Conservation (phyloP, 2,113 vertebrate genomes). For the Entelurus aequoreus region DNA sequence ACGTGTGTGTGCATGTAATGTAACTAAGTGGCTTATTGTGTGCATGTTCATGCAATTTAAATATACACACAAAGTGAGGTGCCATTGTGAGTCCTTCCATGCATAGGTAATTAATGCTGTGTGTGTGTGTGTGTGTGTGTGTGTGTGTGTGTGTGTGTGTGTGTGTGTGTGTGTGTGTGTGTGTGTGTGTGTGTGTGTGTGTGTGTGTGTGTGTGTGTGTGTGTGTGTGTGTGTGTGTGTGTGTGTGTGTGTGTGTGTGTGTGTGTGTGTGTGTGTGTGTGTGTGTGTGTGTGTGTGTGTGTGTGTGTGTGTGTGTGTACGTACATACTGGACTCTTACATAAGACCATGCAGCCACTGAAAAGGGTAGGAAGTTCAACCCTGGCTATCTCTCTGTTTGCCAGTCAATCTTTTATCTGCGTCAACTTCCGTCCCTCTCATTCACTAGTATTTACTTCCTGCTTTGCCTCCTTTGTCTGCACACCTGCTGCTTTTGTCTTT, state of each 20-base stretch:
- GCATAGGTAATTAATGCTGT: slow-evolving; percentile 55
- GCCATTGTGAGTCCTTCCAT: slow-evolving; percentile 45
- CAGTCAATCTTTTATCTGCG: slow-evolving; percentile 47
- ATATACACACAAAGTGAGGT: slow-evolving; percentile 6
- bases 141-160: slow-evolving; percentile 50
- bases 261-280: slow-evolving; percentile 35
- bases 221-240: too few relatives aligned
- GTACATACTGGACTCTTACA: slow-evolving; percentile 49
- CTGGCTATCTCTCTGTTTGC: slow-evolving; percentile 29
- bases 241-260: too few relatives aligned
- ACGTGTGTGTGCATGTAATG: slow-evolving; percentile 12
- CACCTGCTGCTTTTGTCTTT: slow-evolving; percentile 19
- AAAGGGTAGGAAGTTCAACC: slow-evolving; percentile 53
- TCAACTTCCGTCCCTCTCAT: slow-evolving; percentile 50
- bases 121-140: slow-evolving; percentile 9
- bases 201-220: too few relatives aligned
- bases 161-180: background rate
- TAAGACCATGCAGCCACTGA: slow-evolving; percentile 52
- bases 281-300: slow-evolving; percentile 32
- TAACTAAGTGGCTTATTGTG: slow-evolving; percentile 32
- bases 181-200: too few relatives aligned
- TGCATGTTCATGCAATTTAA: background rate
- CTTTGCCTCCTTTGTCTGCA: background rate
- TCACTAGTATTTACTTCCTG: slow-evolving; percentile 42
- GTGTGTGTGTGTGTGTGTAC: slow-evolving; percentile 31